Evolutionary conservation across 2,888 invertebrate genomes (phyloP).

Genomic region (Perizoma affinitatum): DNA sequence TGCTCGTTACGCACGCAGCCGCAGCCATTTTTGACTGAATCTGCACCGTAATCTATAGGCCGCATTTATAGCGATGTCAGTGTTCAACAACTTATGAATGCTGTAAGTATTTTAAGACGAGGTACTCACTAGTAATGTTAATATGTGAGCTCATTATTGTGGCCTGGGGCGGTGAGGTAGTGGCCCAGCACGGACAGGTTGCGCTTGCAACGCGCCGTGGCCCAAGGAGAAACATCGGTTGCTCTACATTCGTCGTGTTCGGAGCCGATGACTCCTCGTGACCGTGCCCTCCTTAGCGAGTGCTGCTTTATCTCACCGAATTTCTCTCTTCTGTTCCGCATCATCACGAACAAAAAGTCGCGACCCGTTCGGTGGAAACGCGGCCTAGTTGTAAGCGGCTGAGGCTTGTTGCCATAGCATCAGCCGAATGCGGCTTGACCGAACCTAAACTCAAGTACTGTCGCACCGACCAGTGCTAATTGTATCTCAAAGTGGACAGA

Average conservation of each 20-base stretch:
- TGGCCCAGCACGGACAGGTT: conserved; percentile 60
- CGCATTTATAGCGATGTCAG: conserved; percentile 7
- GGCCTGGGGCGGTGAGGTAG: conserved; percentile 58
- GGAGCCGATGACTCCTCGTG: conserved; percentile 80
- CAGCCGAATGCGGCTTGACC: conserved; percentile 43
- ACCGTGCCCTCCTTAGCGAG: conserved; percentile 79
- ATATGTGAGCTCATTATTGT: conserved; percentile 48
- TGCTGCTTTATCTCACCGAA: conserved; percentile 78
- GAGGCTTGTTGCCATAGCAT: conserved; percentile 46
- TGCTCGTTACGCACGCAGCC: conserved; percentile 51
- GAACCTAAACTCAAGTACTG: conserved; percentile 51
- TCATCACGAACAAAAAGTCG: conserved; percentile 79
- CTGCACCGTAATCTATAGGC: conserved; percentile 24
- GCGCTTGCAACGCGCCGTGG: conserved; percentile 53
- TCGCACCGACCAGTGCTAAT: conserved; percentile 57
- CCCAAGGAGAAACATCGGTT: conserved; percentile 72
- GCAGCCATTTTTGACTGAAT: conserved; percentile 44
- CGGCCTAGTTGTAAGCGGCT: conserved; percentile 71
- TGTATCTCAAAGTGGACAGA: conserved; percentile 50
- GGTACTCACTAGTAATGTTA: conserved; percentile 34
- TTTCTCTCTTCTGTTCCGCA: conserved; percentile 82
- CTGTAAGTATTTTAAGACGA: conserved; percentile 35
- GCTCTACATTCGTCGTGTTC: conserved; percentile 76
- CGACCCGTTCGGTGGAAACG: conserved; percentile 76
- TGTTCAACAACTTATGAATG: no score